Base-by-base conservation (phyloP, 1,140 invertebrate genomes). In the Pachyrhynchus sulphureomaculatus region DNA sequence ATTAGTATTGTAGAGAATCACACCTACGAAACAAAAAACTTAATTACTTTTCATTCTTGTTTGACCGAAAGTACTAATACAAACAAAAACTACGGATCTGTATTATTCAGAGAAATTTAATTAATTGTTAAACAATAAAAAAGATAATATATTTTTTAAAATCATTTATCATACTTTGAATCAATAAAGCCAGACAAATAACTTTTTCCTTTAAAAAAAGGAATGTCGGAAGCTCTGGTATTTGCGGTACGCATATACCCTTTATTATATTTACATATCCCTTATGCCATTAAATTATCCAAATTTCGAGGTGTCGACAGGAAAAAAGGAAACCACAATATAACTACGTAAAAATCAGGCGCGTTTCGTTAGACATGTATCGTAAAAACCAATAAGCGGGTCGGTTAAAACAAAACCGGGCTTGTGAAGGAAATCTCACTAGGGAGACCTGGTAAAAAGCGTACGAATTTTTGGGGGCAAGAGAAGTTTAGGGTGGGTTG, bases 361-460 rank as follows among this genome's bases (percentile, higher is more conserved):
- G 36, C 62, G 62, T 65, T 64, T 65, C 59, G 64, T 63, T 68
- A 68, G 56, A 32, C 45, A 53, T 63, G 55, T 66, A 63, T 65
- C 63, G 64, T 65, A 68, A 68, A 68, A 68, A 63, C 59, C 59
- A 68, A 65, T 65, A 68, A 65, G 63, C 63, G 63, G 54, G 57
- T 65, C 61, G 66, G 66, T 68, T 68, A 65, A 68, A 68, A 68
- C 63, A 68, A 68, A 65, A 68, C 63, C 66, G 62, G 55, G 53
- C 39, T 48, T n/a, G n/a, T 6, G 29, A 45, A 36, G 20, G 47
- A 51, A 15, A 41, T 29, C 26, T 29, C 26, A 29, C 26, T 6
- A 10, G 24, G 26, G 26, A 29, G 26, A 29, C 26, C 26, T 10
- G 26, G 26, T 29, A 29, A 29, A 29, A 29, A 2, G 26, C 26